These are phyloP conservation scores for Hypotaenidia okinawae DNA, from an alignment of 2,797 vertebrate genomes.

Conservation along the genomic window DNA sequence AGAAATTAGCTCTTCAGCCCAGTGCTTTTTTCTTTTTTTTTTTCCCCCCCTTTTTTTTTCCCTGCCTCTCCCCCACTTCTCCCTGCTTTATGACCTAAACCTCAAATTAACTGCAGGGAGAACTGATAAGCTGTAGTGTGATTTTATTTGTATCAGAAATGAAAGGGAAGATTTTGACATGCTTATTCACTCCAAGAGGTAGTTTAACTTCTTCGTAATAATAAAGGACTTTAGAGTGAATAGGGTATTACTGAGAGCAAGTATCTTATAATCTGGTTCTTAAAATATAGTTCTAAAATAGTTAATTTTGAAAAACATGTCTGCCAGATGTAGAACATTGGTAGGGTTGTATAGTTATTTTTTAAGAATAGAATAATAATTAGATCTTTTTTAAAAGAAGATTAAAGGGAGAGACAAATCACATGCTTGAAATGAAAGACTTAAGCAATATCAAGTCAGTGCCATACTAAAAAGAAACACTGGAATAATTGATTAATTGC, in stretches of 20 bases:
- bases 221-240: background rate
- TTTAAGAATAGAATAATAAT: background rate
- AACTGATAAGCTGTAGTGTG: background rate
- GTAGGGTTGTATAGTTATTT: background rate
- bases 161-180: background rate
- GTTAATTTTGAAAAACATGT: background rate
- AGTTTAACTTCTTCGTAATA: background rate
- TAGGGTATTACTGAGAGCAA: background rate
- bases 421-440: background rate
- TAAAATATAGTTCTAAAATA: background rate
- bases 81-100: background rate
- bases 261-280: background rate
- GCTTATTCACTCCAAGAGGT: background rate
- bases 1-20: background rate
- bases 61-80: no score
- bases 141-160: background rate
- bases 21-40: rapidly evolving
- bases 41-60: background rate
- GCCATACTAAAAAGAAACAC: background rate
- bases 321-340: background rate
- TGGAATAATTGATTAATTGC: background rate
- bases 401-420: background rate
- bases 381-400: background rate
- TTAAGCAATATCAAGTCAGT: background rate
- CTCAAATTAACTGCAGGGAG: background rate